phyloP scores from a whole-genome alignment of 2,797 vertebrate genomes.

The Lepidocolaptes lacrymiger region DNA sequence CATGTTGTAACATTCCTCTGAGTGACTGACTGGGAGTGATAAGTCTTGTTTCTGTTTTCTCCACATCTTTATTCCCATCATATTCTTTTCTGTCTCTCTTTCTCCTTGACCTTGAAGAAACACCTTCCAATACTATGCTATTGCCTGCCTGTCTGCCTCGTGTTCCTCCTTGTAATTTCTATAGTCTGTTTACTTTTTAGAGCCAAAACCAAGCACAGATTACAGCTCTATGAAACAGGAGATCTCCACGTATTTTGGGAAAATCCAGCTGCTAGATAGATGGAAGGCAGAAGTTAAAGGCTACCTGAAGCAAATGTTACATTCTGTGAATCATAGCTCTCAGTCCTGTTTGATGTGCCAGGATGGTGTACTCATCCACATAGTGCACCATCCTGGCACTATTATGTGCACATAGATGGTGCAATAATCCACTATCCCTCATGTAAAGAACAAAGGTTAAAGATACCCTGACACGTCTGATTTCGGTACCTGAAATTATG shows the following conservation, averaged over 20 bases:
- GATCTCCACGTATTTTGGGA: background rate
- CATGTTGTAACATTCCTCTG: background rate
- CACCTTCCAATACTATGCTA: background rate
- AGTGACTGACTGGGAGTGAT: background rate
- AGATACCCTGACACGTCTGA: background rate
- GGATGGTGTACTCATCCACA: background rate
- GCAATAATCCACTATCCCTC: background rate
- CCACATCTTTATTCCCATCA: background rate
- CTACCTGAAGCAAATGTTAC: background rate
- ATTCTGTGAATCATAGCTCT: background rate
- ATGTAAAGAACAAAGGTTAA: background rate
- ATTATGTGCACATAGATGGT: background rate
- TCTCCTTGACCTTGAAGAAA: background rate
- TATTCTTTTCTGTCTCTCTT: background rate
- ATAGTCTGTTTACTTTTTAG: background rate
- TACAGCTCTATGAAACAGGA: background rate
- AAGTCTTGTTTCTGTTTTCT: background rate
- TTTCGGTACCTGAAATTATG: background rate
- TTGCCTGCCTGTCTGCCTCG: background rate
- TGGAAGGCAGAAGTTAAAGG: background rate
- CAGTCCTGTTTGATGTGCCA: background rate
- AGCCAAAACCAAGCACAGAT: background rate
- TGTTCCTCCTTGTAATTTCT: background rate
- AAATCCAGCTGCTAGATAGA: background rate
- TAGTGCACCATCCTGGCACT: background rate